A percentile compares a stretch with the other conserved stretches of the same genome.
phyloP scores from a whole-genome alignment of 2,797 vertebrate species.

The Urocyon cinereoargenteus region DNA sequence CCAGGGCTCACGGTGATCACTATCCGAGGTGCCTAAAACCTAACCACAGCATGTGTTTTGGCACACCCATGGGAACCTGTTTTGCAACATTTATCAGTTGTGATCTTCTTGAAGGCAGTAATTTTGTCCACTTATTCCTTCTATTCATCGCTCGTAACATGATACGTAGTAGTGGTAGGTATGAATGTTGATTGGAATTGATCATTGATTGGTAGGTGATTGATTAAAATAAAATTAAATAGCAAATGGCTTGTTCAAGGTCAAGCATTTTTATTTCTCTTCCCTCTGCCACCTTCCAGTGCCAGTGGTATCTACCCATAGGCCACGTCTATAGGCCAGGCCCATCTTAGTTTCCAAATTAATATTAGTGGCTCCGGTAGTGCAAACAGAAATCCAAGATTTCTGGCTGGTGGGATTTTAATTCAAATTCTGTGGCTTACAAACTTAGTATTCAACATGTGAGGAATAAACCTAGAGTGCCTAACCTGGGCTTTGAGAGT shows the following conservation, averaged over 20 bases:
- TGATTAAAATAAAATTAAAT: slow-evolving; percentile 28
- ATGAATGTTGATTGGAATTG: slow-evolving; percentile 20
- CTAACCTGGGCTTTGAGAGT: slow-evolving; percentile 11
- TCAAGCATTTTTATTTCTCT: neutral
- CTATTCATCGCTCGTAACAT: neutral
- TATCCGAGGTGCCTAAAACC: neutral
- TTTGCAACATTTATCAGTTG: neutral
- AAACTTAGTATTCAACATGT: neutral
- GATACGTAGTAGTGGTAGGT: neutral
- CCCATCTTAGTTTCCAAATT: neutral
- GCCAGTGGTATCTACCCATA: neutral
- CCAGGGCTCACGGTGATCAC: neutral
- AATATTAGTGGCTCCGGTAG: neutral
- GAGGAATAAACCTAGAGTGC: neutral
- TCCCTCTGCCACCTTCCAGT: neutral
- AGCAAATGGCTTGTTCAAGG: neutral
- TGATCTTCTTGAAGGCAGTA: slow-evolving; percentile 34
- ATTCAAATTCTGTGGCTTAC: slow-evolving; percentile 27
- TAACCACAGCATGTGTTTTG: neutral
- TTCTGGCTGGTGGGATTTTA: neutral
- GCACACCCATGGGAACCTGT: neutral
- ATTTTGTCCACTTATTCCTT: neutral
- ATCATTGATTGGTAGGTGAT: neutral
- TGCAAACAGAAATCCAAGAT: neutral
- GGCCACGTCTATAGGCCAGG: neutral